Evolutionary conservation across 2,888 invertebrate species (phyloP), one percentile per base, ranked within the genome.

Genomic region (Drosophila cyrtoloma): DNA sequence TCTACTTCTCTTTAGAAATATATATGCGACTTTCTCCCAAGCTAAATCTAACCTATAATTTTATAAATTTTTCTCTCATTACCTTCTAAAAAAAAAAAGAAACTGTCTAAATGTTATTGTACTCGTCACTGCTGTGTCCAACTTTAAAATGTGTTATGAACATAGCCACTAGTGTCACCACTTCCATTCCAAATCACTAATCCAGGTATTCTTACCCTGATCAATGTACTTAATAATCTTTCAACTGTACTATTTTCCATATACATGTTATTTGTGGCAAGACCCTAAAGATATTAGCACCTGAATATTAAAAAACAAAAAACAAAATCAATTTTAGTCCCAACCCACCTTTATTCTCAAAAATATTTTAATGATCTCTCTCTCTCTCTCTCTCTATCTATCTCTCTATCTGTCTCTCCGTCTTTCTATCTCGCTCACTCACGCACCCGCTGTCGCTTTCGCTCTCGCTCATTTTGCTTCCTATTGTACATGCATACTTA

Each of bases 1-100:
- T 77, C 35, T 64, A 61, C 72, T 37, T 82, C 57, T 79, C 47
- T 81, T 58, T 86, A 55, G 72, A 35, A 35, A 52, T 78, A 55
- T 81, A 58, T 67, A 62, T 71, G 47, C 47, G 56, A 73, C 62
- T 75, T 33, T 59, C 65, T 76, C 67, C 76, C 71, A 72, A 67
- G 77, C 71, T 87, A 64, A 82, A 82, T 65, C 86, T 66, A 77
- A 78, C 65, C 72, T 65, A 76, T 66, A 81, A 39, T 82, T 66
- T 65, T 65, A 37, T 65, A 78, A 35, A 75, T 75, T 82, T 81
- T 67, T 71, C 57, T 78, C 63, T 63, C 77, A 70, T 76, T 66
- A 77, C 71, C 77, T 63, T 32, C 12, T 37, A 50, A 61, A 58
- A 69, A 47, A 65, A 53, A 69, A 64, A 57, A 71, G 35, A 35